These are phyloP conservation scores for Chlorospingus semifuscus DNA, from an alignment of 2,797 vertebrate species.

Conservation along the genomic window DNA sequence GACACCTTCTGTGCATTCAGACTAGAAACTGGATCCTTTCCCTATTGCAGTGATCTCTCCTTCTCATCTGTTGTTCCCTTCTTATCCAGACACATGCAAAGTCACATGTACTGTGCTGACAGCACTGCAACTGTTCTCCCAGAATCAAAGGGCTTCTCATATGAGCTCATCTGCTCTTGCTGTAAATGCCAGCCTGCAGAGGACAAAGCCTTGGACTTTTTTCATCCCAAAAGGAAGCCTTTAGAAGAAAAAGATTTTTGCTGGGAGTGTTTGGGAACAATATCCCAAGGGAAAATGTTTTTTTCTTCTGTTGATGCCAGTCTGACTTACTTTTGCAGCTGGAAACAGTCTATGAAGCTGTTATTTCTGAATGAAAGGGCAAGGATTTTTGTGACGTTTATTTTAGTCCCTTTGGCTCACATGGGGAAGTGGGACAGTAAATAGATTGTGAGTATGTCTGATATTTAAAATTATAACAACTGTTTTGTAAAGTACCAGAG, in stretches of 20 bases:
- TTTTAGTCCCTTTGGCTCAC: not conserved
- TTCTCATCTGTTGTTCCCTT: constrained; percentile 37
- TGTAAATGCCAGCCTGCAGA: constrained; percentile 56
- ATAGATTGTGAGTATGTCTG: not conserved
- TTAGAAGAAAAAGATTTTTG: constrained; percentile 62
- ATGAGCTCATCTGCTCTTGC: constrained; percentile 20
- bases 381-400: not conserved
- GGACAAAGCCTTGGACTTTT: constrained; percentile 19
- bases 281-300: constrained; percentile 38
- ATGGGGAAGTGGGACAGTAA: not conserved
- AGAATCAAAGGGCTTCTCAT: constrained; percentile 64
- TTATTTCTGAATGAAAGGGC: not conserved
- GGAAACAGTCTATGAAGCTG: not conserved
- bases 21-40: constrained; percentile 12
- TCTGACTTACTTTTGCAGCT: constrained; percentile 30
- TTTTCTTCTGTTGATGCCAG: not conserved
- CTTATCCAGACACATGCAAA: not conserved
- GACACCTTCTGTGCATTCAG: constrained; percentile 6
- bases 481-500: not conserved
- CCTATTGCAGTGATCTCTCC: constrained; percentile 13
- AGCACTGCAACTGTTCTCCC: constrained; percentile 66
- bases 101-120: constrained; percentile 46
- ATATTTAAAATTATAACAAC: not conserved
- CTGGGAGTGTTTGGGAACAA: constrained; percentile 7
- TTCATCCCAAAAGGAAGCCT: constrained; percentile 25